Conservation (phyloP, 1,140 invertebrate species). For the Sinonovacula constricta region DNA sequence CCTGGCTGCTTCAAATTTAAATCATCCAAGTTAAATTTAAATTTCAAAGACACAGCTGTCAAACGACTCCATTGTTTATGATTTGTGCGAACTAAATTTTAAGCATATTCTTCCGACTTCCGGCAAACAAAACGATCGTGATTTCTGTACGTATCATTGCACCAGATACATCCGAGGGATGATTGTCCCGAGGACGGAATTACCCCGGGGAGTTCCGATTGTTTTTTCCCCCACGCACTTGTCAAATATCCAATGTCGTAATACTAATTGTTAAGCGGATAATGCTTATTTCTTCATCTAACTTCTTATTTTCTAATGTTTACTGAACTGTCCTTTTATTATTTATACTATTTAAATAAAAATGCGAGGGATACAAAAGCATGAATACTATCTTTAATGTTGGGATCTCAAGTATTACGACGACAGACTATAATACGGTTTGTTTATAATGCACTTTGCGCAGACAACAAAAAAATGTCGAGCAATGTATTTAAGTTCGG, state of each 20-base stretch:
- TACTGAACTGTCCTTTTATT: neutral
- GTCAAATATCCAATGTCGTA: neutral
- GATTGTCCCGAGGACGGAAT: too few relatives aligned
- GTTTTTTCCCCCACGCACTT: neutral
- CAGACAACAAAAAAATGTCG: neutral
- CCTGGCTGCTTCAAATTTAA: too few relatives aligned
- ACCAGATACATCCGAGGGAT: too few relatives aligned
- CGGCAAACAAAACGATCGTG: too few relatives aligned
- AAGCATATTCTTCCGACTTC: too few relatives aligned
- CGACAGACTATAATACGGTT: neutral
- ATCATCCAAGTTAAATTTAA: too few relatives aligned
- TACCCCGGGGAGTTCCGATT: too few relatives aligned
- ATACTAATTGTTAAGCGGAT: neutral
- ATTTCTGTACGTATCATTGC: too few relatives aligned
- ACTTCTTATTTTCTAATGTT: neutral
- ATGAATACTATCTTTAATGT: neutral
- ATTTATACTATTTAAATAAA: neutral
- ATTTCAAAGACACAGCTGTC: too few relatives aligned
- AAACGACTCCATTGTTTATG: too few relatives aligned
- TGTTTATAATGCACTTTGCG: neutral
- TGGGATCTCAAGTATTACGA: neutral
- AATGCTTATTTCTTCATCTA: neutral
- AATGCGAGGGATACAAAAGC: neutral
- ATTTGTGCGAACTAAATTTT: too few relatives aligned
- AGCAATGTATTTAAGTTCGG: neutral